Evolutionary conservation across 2,888 invertebrate species (phyloP), one percentile per base, ranked within the genome.

Genomic region (Drosophila trichaetosa): DNA sequence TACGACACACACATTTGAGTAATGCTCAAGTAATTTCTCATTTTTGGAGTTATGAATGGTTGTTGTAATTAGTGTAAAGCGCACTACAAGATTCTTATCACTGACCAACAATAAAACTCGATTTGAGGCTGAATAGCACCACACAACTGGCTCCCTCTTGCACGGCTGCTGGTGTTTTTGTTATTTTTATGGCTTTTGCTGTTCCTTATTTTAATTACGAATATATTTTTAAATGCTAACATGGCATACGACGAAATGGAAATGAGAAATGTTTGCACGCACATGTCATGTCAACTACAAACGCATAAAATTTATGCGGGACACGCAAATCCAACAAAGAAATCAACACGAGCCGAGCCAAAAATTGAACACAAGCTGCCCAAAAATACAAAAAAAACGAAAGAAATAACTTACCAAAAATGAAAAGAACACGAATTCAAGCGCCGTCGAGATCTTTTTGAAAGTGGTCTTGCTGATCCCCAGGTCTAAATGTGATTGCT

Each of bases 191-290:
- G 24, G 57, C 62, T 49, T 34, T 48, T 48, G 56, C 31, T 73
- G 77, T 68, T 76, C 73, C 75, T 82, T 78, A 76, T 82, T 85
- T 89, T 86, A 89, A 88, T 89, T 88, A 89, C 88, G 88, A 79
- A 77, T 85, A 89, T 77, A 79, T 80, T 86, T 87, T 87, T 90
- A 87, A 87, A 87, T 79, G 88, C 88, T 90, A 88, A 88, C 86
- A 77, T 82, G 90, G 83, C 86, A 88, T 83, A 90, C 89, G 80
- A 88, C 83, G 85, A 75, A 80, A 89, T 87, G 80, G 76, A 82
- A 90, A 87, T 88, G 87, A 90, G 83, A 88, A 87, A 87, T 90
- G 89, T 81, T 90, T 88, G 87, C 90, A 87, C 87, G 90, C 87
- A 88, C 87, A 88, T 90, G 89, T 87, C 90, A 88, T 87, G 87